phyloP scores from a whole-genome alignment of 2,888 invertebrate species.

The Lasioglossum villosulum region DNA sequence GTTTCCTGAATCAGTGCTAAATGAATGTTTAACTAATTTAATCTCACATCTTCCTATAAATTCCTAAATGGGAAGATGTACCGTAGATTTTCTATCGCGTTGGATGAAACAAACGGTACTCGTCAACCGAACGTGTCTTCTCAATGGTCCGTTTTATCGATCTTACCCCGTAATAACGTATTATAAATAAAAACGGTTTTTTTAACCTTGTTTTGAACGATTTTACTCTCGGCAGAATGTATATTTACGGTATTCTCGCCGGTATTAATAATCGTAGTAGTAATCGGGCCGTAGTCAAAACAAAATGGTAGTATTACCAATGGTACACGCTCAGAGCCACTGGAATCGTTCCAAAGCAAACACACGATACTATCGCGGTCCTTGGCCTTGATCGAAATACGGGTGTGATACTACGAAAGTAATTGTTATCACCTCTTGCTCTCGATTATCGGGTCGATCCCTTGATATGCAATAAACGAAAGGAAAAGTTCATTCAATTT shows the following conservation, averaged over 20 bases:
- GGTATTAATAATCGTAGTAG: slow-evolving; percentile 7
- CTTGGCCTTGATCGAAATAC: slow-evolving; percentile 15
- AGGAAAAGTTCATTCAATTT: background rate
- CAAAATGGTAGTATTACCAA: background rate
- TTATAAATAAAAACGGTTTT: slow-evolving; percentile 14
- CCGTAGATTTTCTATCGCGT: background rate
- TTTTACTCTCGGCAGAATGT: background rate
- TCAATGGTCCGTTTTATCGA: slow-evolving; percentile 15
- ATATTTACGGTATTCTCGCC: background rate
- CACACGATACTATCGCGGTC: background rate
- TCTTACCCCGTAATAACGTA: slow-evolving; percentile 6
- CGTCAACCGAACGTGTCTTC: background rate
- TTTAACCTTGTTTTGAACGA: slow-evolving; percentile 19
- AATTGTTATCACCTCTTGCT: background rate
- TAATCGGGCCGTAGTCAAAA: background rate
- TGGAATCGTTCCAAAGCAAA: slow-evolving; percentile 18
- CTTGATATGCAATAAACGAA: background rate
- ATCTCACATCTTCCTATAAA: background rate
- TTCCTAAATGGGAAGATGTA: background rate
- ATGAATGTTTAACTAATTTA: background rate
- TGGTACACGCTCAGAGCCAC: background rate
- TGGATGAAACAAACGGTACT: background rate
- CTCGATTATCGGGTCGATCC: background rate
- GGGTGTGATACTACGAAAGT: background rate
- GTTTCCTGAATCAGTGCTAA: background rate